Evolutionary conservation across 1,140 invertebrate species (phyloP).

Genomic region (Sweltsa coloradensis): DNA sequence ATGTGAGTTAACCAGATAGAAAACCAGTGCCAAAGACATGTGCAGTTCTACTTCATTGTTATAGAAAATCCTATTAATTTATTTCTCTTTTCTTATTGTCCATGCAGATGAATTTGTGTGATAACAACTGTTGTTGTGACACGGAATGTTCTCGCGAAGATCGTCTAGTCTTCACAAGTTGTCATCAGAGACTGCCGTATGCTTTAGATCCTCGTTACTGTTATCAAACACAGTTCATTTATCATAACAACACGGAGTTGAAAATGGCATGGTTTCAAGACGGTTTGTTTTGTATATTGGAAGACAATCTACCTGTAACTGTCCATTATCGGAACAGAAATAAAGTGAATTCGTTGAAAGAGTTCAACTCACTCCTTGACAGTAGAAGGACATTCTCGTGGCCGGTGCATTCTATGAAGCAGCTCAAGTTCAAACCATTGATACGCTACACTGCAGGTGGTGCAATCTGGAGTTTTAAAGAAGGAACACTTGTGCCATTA

Average conservation of each 20-base stretch:
- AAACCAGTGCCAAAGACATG: no score
- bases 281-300: conserved; percentile 43
- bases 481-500: no score
- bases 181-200: conserved; percentile 23
- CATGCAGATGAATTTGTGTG: conserved; percentile 45
- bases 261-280: conserved; percentile 27
- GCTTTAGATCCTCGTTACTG: conserved; percentile 29
- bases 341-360: neutral
- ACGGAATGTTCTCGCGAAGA: conserved; percentile 43
- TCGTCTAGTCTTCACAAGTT: conserved; percentile 40
- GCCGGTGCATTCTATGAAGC: no score
- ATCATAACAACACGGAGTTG: conserved; percentile 32
- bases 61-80: no score
- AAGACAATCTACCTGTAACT: conserved; percentile 37
- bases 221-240: conserved; percentile 28
- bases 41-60: no score
- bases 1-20: no score
- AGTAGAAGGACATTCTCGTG: no score
- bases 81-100: no score
- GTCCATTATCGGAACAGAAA: conserved; percentile 6
- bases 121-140: conserved; percentile 68
- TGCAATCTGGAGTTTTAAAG: no score
- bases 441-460: no score
- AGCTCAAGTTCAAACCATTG: no score
- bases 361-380: no score